Conservation (phyloP, 2,113 vertebrate genomes). For the Psittacara wagleri region DNA sequence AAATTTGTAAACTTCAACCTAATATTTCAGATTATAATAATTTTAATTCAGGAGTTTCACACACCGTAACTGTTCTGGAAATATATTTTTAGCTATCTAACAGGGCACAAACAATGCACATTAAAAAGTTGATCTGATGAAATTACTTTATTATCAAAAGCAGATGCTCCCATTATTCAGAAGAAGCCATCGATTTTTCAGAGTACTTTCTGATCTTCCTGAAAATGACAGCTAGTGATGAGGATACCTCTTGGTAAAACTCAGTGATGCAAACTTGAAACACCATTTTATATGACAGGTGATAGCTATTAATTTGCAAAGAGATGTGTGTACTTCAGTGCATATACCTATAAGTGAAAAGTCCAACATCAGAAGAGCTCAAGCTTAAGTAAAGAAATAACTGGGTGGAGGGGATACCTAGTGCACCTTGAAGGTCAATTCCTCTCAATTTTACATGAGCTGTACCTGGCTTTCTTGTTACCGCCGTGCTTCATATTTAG, state of each 20-base stretch:
- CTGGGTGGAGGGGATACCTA: background rate
- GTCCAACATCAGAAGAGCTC: background rate
- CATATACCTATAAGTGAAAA: background rate
- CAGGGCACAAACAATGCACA: background rate
- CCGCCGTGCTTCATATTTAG: background rate
- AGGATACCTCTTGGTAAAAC: constrained; percentile 43
- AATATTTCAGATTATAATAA: background rate
- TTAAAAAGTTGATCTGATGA: background rate
- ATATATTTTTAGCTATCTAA: background rate
- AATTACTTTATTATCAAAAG: constrained; percentile 18
- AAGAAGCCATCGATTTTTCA: constrained; percentile 29
- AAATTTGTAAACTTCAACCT: background rate
- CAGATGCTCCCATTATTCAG: constrained; percentile 36
- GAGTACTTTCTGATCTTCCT: constrained; percentile 5
- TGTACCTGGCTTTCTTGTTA: background rate
- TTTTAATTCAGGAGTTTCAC: background rate
- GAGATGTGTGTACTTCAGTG: background rate
- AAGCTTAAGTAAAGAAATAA: background rate
- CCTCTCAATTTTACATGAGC: background rate
- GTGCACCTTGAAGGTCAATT: background rate
- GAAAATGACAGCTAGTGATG: constrained; percentile 32
- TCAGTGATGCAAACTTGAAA: constrained; percentile 19
- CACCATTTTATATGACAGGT: constrained; percentile 30
- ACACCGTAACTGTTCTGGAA: rapidly evolving
- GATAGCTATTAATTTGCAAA: constrained; percentile 33